Percentiles rank a stretch among this genome's conserved stretches.
These are phyloP conservation scores for Callipepla californica DNA, from an alignment of 2,113 vertebrate genomes.

Conservation along the genomic window DNA sequence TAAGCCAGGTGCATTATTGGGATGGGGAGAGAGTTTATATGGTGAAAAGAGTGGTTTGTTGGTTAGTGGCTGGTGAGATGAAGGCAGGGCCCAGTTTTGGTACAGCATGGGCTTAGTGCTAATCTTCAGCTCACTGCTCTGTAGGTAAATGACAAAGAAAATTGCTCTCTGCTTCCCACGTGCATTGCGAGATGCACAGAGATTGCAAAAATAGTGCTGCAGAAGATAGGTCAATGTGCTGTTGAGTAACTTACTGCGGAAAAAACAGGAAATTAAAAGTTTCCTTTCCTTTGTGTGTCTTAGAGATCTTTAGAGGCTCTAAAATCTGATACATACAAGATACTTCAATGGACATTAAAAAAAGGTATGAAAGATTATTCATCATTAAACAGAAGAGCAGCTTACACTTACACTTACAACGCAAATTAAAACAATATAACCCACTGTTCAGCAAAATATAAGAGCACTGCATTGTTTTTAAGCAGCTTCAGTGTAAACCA, in stretches of 20 bases:
- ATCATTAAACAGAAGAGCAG: not conserved
- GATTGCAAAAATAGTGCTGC: not conserved
- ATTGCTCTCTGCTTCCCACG: not conserved
- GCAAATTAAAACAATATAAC: slow-evolving; percentile 4
- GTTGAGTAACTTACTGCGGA: not conserved
- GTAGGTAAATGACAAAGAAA: not conserved
- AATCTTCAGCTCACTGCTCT: not conserved
- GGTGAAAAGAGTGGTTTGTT: not conserved
- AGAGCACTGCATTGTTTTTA: not conserved
- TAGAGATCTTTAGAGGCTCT: not conserved
- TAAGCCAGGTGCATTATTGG: not conserved
- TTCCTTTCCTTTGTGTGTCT: not conserved
- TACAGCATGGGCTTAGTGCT: not conserved
- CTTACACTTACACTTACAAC: not conserved
- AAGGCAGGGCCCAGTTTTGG: not conserved
- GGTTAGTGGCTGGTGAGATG: not conserved
- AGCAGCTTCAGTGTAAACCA: not conserved
- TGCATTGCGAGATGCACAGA: not conserved
- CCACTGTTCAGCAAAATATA: not conserved
- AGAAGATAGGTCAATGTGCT: not conserved
- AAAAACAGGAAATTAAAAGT: not conserved
- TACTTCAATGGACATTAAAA: not conserved
- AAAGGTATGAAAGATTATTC: not conserved
- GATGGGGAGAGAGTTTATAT: not conserved
- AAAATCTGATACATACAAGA: slow-evolving; percentile 4